A percentile compares a stretch with the other conserved stretches of the same genome.
Conservation (phyloP, 2,797 vertebrate genomes). For the Sebastes ruberrimus region DNA sequence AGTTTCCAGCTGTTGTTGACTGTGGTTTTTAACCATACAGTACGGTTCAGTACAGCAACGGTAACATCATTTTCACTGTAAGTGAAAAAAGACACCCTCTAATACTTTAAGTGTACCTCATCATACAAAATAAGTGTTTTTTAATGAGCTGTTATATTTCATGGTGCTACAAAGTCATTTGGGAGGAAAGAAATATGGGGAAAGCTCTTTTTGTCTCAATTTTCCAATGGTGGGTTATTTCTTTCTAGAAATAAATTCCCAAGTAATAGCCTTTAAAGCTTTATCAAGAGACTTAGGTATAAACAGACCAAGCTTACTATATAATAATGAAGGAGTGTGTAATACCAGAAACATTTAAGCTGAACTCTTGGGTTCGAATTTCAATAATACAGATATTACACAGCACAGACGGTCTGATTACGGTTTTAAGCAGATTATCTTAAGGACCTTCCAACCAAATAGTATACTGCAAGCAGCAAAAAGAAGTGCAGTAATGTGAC, state of each 20-base stretch:
- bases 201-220: neutral
- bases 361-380: neutral
- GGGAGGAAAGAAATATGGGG: neutral
- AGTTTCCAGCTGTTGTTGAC: neutral
- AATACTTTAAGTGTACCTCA: neutral
- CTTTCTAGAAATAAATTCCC: neutral
- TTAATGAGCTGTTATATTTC: conserved; percentile 29
- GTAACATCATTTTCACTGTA: neutral
- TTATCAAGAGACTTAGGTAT: neutral
- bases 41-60: neutral
- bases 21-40: neutral
- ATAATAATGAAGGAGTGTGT: neutral
- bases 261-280: conserved; percentile 2
- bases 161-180: conserved; percentile 16
- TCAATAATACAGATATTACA: conserved; percentile 5
- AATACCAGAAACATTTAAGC: neutral
- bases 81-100: neutral
- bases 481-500: neutral
- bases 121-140: conserved; percentile 19
- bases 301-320: neutral
- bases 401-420: neutral
- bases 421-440: neutral
- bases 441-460: neutral
- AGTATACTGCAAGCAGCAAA: neutral
- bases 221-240: neutral